Evolutionary conservation across 2,888 invertebrate genomes (phyloP), one percentile per base, ranked within the genome.

Genomic region (Hypena proboscidalis): DNA sequence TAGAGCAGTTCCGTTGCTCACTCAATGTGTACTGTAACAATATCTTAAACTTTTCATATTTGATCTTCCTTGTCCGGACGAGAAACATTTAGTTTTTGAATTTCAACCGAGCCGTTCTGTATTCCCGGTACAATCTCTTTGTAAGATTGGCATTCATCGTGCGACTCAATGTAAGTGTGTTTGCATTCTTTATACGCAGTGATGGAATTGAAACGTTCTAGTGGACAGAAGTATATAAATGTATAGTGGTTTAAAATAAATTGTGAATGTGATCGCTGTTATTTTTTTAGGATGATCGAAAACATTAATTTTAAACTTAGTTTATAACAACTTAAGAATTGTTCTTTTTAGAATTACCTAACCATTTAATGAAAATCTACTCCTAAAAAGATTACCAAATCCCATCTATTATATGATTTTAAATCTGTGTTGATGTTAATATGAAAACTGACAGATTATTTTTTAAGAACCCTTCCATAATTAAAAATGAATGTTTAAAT

Each of bases 61-160:
- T 73, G 66, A 70, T 69, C 63, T 67, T 58, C 66, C 60, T 63
- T 64, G 55, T 59, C 54, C 58, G 50, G 61, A 60, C 64, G 65
- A 72, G 66, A 60, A 67, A 62, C 58, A 64, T 67, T 70, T 66
- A 65, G 64, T 72, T 69, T 67, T 67, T 68, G 58, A 69, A 70
- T 70, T 70, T 65, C 67, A 60, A 66, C 55, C 65, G 52, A 44
- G 33, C 63, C 65, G 58, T 52, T 51, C 57, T 58, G 66, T 65
- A 61, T 70, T 75, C 65, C 56, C 51, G 54, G 58, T 67, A 66
- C 73, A 71, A 73, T 74, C 59, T 72, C 52, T 61, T 58, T 56
- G 44, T 46, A 54, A 51, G 55, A 35, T 36, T 47, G 58, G 21
- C 42, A 70, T 71, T 67, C 67, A 62, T 33, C 45, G 10, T 20